Evolutionary conservation across 2,888 invertebrate genomes (phyloP).

Genomic region (Drosophila kambysellisi): DNA sequence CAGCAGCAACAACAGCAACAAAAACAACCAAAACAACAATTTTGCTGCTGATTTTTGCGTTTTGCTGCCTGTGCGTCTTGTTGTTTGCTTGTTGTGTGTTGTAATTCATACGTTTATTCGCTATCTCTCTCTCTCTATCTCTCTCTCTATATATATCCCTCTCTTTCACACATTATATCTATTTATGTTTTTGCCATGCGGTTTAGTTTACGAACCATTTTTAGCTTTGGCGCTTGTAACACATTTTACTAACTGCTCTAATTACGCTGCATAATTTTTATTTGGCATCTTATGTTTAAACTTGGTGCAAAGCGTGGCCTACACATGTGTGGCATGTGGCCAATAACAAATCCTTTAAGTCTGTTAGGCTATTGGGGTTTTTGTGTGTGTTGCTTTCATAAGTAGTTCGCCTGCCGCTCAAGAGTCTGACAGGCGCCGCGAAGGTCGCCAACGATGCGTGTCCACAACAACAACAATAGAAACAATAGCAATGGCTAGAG

Average conservation of each 20-base stretch:
- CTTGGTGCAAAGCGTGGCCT: conserved; percentile 13
- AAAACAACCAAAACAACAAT: conserved; percentile 15
- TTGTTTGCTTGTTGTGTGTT: conserved; percentile 54
- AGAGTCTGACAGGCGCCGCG: conserved; percentile 36
- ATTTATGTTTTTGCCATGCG: conserved; percentile 27
- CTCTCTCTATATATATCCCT: not conserved
- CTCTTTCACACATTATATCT: conserved; percentile 11
- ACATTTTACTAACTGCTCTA: conserved; percentile 69
- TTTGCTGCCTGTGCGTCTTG: conserved; percentile 38
- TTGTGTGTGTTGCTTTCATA: not conserved
- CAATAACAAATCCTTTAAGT: conserved; percentile 31
- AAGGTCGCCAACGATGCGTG: conserved; percentile 52
- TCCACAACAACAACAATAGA: conserved; percentile 22
- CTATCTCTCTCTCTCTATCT: conserved; percentile 30
- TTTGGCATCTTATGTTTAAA: conserved; percentile 17
- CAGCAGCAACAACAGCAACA: conserved; percentile 33
- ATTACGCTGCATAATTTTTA: conserved; percentile 64
- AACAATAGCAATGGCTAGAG: conserved; percentile 5
- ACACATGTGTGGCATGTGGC: not conserved
- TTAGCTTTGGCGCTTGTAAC: conserved; percentile 25
- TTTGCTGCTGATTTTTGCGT: conserved; percentile 31
- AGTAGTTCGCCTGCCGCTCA: conserved; percentile 23
- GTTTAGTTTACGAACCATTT: conserved; percentile 53
- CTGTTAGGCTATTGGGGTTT: not conserved
- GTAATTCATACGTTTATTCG: conserved; percentile 68